Conservation (phyloP, 1,140 invertebrate species). For the Dendrolimus punctatus region DNA sequence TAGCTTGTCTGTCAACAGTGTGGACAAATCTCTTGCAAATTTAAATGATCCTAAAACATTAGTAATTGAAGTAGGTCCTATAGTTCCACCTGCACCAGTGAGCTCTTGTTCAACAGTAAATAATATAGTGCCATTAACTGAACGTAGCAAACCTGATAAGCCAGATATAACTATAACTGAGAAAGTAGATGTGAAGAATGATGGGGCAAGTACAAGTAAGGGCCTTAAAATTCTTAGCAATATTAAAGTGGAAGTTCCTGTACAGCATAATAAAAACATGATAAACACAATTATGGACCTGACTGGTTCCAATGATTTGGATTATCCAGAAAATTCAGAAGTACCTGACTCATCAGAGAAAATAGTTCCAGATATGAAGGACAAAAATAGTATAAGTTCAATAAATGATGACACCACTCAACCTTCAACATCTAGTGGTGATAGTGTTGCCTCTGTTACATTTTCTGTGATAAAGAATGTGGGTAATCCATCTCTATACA, state of each 20-base stretch:
- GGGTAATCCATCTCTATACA: constrained; percentile 42
- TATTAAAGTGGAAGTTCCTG: constrained; percentile 67
- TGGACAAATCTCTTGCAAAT: constrained; percentile 28
- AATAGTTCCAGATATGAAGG: constrained; percentile 47
- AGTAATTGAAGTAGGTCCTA: constrained; percentile 56
- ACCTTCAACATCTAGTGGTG: constrained; percentile 26
- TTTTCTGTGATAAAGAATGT: constrained; percentile 68
- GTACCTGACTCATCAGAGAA: constrained; percentile 38
- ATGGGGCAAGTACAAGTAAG: constrained; percentile 36
- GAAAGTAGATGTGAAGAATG: constrained; percentile 27
- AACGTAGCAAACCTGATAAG: constrained; percentile 9
- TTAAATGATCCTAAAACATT: constrained; percentile 49
- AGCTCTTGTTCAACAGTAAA: background rate
- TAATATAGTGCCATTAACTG: constrained; percentile 7
- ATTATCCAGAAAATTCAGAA: constrained; percentile 28
- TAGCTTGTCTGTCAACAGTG: constrained; percentile 17
- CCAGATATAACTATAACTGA: constrained; percentile 18
- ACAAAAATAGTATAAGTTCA: constrained; percentile 24
- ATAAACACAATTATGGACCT: constrained; percentile 61
- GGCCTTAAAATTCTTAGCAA: constrained; percentile 70
- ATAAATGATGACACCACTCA: constrained; percentile 26
- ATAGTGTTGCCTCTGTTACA: constrained; percentile 41
- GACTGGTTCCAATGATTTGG: constrained; percentile 50
- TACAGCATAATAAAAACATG: constrained; percentile 61
- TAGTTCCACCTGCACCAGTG: constrained; percentile 18